Evolutionary conservation across 2,113 vertebrate species (phyloP).

Genomic region (Formicarius rufipectus): DNA sequence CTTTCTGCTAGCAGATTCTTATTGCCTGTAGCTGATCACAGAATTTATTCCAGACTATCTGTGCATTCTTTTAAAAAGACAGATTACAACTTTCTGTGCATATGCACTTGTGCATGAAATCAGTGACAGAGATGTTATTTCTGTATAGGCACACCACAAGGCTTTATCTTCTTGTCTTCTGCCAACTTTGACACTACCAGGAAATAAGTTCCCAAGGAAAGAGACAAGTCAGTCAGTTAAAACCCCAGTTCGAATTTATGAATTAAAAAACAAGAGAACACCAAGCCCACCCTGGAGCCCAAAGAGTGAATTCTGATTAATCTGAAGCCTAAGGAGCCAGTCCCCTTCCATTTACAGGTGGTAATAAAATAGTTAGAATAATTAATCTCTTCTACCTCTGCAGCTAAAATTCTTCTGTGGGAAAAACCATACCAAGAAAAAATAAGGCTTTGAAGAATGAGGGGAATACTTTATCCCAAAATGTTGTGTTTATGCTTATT

Average conservation of each 20-base stretch:
- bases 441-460: not conserved
- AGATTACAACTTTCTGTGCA: not conserved
- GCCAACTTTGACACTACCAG: not conserved
- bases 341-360: not conserved
- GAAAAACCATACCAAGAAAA: not conserved
- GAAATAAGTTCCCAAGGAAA: not conserved
- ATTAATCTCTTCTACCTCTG: not conserved
- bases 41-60: not conserved
- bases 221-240: not conserved
- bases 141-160: not conserved
- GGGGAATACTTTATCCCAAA: not conserved
- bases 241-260: not conserved
- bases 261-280: not conserved
- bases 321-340: not conserved
- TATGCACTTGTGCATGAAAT: not conserved
- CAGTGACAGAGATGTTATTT: not conserved
- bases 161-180: not conserved
- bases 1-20: not conserved
- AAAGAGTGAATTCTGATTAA: not conserved
- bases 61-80: not conserved
- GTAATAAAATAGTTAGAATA: not conserved
- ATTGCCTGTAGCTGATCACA: not conserved
- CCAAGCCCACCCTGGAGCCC: not conserved
- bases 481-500: not conserved
- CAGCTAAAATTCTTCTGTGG: not conserved